Evolutionary conservation across 2,888 invertebrate genomes (phyloP).

Genomic region (Branchinecta sandiegonensis): DNA sequence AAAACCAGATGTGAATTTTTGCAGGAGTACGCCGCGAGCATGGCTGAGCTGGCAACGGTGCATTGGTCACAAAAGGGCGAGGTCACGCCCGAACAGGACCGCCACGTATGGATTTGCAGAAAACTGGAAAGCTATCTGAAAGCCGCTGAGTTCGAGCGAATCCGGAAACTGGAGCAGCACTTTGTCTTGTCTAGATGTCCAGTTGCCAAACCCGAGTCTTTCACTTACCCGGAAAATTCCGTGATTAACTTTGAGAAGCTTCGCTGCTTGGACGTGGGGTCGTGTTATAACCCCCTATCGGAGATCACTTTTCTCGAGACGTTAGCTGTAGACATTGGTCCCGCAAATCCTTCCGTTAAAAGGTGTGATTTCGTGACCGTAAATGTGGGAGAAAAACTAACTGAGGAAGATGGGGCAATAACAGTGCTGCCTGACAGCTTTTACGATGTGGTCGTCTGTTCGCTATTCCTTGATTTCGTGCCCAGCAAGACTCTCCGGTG

Average conservation of each 20-base stretch:
- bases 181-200: background rate
- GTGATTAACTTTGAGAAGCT: background rate
- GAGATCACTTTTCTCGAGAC: background rate
- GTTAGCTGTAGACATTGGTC: background rate
- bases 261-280: constrained; percentile 3
- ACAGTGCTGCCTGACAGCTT: background rate
- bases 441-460: constrained; percentile 3
- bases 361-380: constrained; percentile 1
- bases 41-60: background rate
- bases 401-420: background rate
- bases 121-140: background rate
- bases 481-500: background rate
- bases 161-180: background rate
- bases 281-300: background rate
- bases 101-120: background rate
- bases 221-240: no score
- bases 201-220: background rate
- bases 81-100: background rate
- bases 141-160: background rate
- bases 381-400: background rate
- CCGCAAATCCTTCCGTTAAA: background rate
- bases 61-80: background rate
- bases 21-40: background rate
- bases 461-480: background rate
- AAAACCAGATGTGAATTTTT: background rate